phyloP scores from a whole-genome alignment of 53 echinoderm and acorn worm genomes.

The Glandiceps talaboti region DNA sequence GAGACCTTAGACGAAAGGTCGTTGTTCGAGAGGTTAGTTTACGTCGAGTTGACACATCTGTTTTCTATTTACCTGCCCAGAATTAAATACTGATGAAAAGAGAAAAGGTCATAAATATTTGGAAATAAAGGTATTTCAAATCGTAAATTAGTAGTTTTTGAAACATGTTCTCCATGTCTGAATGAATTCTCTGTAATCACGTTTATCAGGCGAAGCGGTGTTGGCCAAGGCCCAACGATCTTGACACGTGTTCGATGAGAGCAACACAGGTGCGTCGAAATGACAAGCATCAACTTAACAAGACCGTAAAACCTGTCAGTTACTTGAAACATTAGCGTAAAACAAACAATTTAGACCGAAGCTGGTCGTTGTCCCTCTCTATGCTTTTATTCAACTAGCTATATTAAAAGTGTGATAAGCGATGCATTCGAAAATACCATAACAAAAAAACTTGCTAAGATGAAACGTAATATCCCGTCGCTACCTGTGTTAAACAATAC shows the following conservation, averaged over 20 bases:
- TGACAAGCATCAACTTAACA: not conserved
- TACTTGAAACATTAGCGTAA: not conserved
- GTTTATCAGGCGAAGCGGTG: not conserved
- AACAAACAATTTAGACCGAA: not conserved
- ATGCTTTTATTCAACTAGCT: too few relatives aligned
- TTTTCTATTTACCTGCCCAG: not conserved
- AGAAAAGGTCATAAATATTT: not conserved
- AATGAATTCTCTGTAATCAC: not conserved
- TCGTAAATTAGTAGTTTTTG: not conserved
- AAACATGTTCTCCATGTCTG: not conserved
- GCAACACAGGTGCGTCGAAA: not conserved
- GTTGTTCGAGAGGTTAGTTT: not conserved
- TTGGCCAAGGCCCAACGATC: not conserved
- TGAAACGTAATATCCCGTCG: too few relatives aligned
- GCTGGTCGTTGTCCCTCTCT: not conserved
- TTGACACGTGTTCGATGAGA: not conserved
- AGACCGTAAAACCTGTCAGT: not conserved
- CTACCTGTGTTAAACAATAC: not conserved
- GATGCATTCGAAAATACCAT: not conserved
- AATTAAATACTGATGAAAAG: too few relatives aligned
- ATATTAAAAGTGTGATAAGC: not conserved
- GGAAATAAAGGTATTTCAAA: not conserved
- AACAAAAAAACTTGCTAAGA: not conserved
- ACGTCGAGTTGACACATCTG: not conserved
- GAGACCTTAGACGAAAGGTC: not conserved